Base-by-base conservation (phyloP, 2,888 invertebrate species). In the Thelaira solivaga region DNA sequence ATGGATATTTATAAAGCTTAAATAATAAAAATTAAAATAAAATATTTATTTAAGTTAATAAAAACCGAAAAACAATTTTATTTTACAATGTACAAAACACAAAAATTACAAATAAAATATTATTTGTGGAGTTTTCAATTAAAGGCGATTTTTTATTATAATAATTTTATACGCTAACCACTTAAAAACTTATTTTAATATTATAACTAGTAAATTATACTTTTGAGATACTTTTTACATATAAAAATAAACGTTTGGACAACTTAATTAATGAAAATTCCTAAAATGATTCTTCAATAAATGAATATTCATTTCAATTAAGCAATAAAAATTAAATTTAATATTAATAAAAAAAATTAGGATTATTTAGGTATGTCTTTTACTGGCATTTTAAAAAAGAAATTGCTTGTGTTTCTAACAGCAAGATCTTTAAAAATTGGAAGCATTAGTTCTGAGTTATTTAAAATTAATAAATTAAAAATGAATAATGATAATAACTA, bases 201-300 rank as follows among this genome's bases (percentile, higher is more conserved):
- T 69, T 65, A 72, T 16, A 62, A 24, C 34, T 65, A 62, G 34
- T 47, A 7, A 31, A 47, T 62, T 64, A 26, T 39, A 13, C 5
- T 59, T 64, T 65, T 78, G 78, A 78, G 78, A 78, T 74, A 78
- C 78, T 78, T 78, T 78, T 78, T 78, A 78, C 78, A 78, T 55
- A 53, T 65, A 31, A 71, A 74, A 65, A 72, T 57, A 59, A 64
- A 29, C 16, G 29, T 61, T 49, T 51, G 59, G 53, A 72, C 55
- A 68, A 13, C 10, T 55, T 34, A 34, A 34, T 34, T 34, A 45
- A 49, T 55, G n/a, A 45, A 45, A 55, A 67, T 39, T 36, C 49
- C 39, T 67, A 36, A 72, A 55, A 67, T 77, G 67, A 72, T 77
- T 77, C 61, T 45, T 31, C n/a, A 13, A 41, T 61, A 45, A 45